Conservation (phyloP, 1,140 invertebrate genomes). For the Wiebesia pumilae region DNA sequence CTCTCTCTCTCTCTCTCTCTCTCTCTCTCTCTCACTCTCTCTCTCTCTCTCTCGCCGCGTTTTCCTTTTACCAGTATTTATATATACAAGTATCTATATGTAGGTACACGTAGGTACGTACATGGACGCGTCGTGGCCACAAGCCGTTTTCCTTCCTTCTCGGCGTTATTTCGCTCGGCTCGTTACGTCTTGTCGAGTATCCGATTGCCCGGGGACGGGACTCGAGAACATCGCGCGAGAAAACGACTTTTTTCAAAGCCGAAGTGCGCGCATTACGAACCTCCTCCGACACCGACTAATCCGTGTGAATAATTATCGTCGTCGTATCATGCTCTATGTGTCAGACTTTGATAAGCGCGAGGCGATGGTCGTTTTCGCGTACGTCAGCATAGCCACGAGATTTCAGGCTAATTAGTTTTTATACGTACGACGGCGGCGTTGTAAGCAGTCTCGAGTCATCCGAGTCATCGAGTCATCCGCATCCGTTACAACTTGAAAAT, state of each 20-base stretch:
- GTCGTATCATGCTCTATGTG: slow-evolving; percentile 24
- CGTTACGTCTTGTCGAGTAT: too few species aligned
- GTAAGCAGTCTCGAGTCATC: not conserved
- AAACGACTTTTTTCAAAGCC: not conserved
- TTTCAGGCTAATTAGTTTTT: slow-evolving; percentile 45
- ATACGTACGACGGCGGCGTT: not conserved
- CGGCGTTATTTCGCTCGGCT: too few species aligned
- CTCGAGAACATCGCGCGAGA: not conserved
- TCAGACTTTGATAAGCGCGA: slow-evolving; percentile 39
- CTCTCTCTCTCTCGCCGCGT: too few species aligned
- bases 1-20: not conserved
- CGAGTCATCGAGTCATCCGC: not conserved
- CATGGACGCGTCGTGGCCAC: too few species aligned
- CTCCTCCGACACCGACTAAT: not conserved
- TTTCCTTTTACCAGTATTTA: too few species aligned
- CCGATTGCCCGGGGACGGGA: too few species aligned
- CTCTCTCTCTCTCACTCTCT: not conserved
- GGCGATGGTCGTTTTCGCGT: slow-evolving; percentile 17
- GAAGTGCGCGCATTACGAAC: not conserved
- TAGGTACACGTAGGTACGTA: too few species aligned
- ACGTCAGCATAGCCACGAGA: slow-evolving; percentile 25
- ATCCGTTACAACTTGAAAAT: not conserved
- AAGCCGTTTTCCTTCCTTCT: too few species aligned
- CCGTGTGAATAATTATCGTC: slow-evolving; percentile 38
- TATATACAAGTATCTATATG: too few species aligned